These are phyloP conservation scores for Opisthocomus hoazin DNA, from an alignment of 2,113 vertebrate species.

Conservation along the genomic window DNA sequence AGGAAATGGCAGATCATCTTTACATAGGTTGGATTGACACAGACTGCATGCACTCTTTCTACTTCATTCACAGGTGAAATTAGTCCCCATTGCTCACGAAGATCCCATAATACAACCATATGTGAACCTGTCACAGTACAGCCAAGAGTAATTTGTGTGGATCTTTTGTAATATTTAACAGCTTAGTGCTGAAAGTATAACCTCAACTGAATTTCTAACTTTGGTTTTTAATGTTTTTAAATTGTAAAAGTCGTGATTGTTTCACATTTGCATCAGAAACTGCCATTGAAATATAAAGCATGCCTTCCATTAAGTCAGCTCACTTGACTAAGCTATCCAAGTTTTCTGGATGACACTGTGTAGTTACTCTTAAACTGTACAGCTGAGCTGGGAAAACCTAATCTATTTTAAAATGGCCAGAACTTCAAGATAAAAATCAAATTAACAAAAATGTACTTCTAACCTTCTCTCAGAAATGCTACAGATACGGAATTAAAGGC, in stretches of 20 bases:
- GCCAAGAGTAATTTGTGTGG: not conserved
- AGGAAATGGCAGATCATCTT: not conserved
- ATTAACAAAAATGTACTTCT: not conserved
- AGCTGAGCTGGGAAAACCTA: not conserved
- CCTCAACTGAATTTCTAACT: not conserved
- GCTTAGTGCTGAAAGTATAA: not conserved
- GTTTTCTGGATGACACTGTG: not conserved
- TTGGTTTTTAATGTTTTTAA: not conserved
- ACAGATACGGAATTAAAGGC: not conserved
- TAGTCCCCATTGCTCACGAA: not conserved
- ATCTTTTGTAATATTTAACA: not conserved
- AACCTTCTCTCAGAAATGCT: not conserved
- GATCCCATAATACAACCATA: not conserved
- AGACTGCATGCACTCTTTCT: not conserved
- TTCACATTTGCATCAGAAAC: not conserved
- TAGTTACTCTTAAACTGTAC: not conserved
- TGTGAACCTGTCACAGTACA: not conserved
- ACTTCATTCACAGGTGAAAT: not conserved
- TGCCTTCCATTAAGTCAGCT: not conserved
- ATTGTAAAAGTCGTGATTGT: not conserved
- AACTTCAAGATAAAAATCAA: not conserved
- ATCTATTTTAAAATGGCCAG: not conserved
- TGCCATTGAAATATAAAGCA: not conserved
- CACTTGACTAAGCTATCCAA: not conserved
- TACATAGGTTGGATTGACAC: not conserved